Base-by-base conservation (phyloP, 1,140 invertebrate species). In the Dinothrombium tinctorium region DNA sequence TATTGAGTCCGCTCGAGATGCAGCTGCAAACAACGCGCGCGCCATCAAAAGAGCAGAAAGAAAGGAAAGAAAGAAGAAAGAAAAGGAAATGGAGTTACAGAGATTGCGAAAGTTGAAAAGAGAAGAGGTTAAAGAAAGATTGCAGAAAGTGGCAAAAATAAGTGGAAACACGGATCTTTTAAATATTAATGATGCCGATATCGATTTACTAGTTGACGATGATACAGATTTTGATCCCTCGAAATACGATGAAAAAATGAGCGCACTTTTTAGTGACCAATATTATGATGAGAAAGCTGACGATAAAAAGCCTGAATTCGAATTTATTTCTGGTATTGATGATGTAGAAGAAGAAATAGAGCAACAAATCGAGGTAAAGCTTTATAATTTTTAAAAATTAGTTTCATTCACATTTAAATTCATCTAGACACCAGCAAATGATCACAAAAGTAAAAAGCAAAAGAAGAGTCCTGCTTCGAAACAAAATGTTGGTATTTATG, bases 401-500 rank as follows among this genome's bases (percentile, higher is more conserved):
- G 44, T 24, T n/a, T n/a, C n/a, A n/a, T n/a, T n/a, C n/a, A n/a
- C 11, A 32, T 33, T 33, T 38, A 21, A 38, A 24, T 25, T n/a
- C 4, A n/a, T 28, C 23, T 44, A 23, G 23, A 37, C 14, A 1
- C 17, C 35, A 31, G 39, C 37, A 9, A 46, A 47, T 42, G 38
- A 45, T n/a, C 35, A 35, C 2, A 41, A 31, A 26, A 8, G 14
- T 15, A 39, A 40, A 25, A 35, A 21, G 35, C n/a, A 57, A 53
- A 67, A 42, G 63, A 78, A 32, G 70, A 74, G 55, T 71, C 72
- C 1, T 86, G 83, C 61, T 67, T 76, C 35, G 66, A 90, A 49
- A 90, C 90, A 57, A 71, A 92, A 56, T 90, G 90, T 60, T 94
- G 92, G 54, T 72, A 76, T 48, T 61, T 94, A 45, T 62, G 89